Conservation (phyloP, 2,888 invertebrate species). For the Leptinotarsa rubiginosa region DNA sequence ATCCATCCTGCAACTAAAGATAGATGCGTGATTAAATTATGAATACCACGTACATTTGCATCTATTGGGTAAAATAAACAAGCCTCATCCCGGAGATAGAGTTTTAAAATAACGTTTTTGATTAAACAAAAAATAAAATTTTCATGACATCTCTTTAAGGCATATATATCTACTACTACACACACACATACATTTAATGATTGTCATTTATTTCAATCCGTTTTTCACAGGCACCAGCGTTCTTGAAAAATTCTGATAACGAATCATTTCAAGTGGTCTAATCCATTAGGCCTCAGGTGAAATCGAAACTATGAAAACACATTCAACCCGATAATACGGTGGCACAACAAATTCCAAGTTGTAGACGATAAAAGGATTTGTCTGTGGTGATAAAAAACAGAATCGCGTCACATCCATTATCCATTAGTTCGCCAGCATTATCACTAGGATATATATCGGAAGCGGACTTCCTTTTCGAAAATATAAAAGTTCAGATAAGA, state of each 20-base stretch:
- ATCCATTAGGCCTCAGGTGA: neutral
- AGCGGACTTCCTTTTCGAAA: slow-evolving; percentile 31
- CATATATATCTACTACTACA: no score
- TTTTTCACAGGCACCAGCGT: no score
- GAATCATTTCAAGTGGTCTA: slow-evolving; percentile 6
- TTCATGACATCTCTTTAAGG: no score
- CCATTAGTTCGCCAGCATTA: slow-evolving; percentile 31
- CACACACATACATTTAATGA: no score
- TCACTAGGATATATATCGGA: slow-evolving; percentile 38
- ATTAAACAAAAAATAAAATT: no score
- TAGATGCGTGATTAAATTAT: no score
- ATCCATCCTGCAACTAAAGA: no score
- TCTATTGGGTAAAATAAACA: no score
- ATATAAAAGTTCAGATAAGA: neutral
- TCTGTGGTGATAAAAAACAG: slow-evolving; percentile 30
- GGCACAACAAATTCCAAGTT: slow-evolving; percentile 13
- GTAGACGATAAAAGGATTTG: slow-evolving; percentile 1
- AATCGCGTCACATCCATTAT: slow-evolving; percentile 29
- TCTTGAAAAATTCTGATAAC: neutral
- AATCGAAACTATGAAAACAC: neutral
- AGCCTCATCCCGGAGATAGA: no score
- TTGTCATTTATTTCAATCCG: no score
- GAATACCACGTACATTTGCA: no score
- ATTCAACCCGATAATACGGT: neutral
- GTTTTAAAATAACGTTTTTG: no score